Conservation (phyloP, 2,113 vertebrate species). For the Apistogramma diplotaenia region DNA sequence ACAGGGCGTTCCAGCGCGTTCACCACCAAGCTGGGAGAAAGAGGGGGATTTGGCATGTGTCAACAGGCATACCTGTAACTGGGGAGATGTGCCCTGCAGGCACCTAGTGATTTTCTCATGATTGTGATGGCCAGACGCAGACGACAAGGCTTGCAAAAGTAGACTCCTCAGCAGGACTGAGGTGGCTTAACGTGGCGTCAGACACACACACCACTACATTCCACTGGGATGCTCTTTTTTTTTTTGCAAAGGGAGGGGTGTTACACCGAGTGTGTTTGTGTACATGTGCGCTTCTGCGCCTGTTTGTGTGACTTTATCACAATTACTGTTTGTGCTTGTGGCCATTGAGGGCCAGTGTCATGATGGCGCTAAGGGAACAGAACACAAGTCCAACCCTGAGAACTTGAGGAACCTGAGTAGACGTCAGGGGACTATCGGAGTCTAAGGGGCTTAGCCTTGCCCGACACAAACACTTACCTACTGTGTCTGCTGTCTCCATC, state of each 20-base stretch:
- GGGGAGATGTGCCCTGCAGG: conserved; percentile 73
- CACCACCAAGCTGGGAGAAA: conserved; percentile 72
- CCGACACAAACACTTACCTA: conserved; percentile 73
- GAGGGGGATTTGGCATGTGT: conserved; percentile 80
- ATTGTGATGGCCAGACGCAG: conserved; percentile 76
- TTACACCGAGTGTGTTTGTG: conserved; percentile 16
- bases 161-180: conserved; percentile 77
- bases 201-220: conserved; percentile 72
- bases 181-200: conserved; percentile 81
- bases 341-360: conserved; percentile 58
- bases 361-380: conserved; percentile 43
- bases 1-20: conserved; percentile 77
- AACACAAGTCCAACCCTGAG: conserved; percentile 60
- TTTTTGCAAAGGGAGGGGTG: conserved; percentile 50
- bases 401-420: conserved; percentile 70
- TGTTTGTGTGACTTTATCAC: conserved; percentile 55
- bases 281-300: neutral
- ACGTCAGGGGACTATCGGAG: conserved; percentile 68
- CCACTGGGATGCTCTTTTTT: conserved; percentile 66
- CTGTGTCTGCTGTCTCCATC: conserved; percentile 71
- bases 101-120: conserved; percentile 80
- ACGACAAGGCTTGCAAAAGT: conserved; percentile 76
- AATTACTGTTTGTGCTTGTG: conserved; percentile 74
- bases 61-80: conserved; percentile 81
- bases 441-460: conserved; percentile 70